Evolutionary conservation across 2,113 vertebrate genomes (phyloP).

Genomic region (Myotis lucifugus): DNA sequence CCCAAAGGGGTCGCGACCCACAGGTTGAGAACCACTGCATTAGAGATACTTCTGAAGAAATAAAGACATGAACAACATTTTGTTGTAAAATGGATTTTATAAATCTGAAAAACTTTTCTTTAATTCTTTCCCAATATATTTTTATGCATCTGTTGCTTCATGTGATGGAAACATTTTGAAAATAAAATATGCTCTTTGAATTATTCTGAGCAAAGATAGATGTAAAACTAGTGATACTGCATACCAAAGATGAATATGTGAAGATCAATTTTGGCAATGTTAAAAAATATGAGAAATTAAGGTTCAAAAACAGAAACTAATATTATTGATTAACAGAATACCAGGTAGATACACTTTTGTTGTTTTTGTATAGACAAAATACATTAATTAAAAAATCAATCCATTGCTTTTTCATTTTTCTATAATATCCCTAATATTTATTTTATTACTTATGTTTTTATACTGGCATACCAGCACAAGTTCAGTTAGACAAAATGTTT

Average conservation of each 20-base stretch:
- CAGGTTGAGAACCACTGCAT: not conserved
- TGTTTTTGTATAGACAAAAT: not conserved
- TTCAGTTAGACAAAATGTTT: slow-evolving; percentile 15
- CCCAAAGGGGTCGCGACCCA: too few relatives aligned
- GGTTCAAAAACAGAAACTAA: not conserved
- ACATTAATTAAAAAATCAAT: not conserved
- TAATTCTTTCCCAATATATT: not conserved
- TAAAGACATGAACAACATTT: not conserved
- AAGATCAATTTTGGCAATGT: not conserved
- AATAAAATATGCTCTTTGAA: not conserved
- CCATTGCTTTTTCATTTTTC: not conserved
- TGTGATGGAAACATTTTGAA: slow-evolving; percentile 7
- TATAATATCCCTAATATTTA: not conserved
- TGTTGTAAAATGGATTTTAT: not conserved
- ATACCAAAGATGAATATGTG: not conserved
- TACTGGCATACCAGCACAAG: not conserved
- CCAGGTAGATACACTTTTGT: not conserved
- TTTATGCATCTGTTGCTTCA: not conserved
- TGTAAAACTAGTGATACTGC: not conserved
- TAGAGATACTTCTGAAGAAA: not conserved
- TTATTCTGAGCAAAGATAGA: not conserved
- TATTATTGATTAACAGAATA: not conserved
- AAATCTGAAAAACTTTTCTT: slow-evolving; percentile 26
- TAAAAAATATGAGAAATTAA: slow-evolving; percentile 43
- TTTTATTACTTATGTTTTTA: slow-evolving; percentile 11